Conservation (phyloP, 2,888 invertebrate genomes). For the Dasypolia templi region DNA sequence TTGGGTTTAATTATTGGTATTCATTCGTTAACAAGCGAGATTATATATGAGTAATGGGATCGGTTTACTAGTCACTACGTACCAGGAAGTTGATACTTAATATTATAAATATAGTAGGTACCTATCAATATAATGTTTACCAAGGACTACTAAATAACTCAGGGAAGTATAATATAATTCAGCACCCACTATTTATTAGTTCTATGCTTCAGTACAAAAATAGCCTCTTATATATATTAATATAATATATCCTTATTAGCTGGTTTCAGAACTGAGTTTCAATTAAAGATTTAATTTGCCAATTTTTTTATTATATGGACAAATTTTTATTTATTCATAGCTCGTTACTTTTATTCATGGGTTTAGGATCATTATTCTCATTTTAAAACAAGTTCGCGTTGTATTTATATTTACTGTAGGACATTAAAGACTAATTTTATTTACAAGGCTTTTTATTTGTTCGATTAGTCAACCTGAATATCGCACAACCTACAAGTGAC, state of each 20-base stretch:
- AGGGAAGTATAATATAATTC: neutral
- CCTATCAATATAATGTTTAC: neutral
- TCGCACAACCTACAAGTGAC: neutral
- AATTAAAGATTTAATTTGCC: neutral
- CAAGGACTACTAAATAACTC: neutral
- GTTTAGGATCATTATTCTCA: neutral
- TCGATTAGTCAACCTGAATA: neutral
- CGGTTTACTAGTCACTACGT: neutral
- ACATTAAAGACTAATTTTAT: neutral
- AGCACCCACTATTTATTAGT: neutral
- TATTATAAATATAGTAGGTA: neutral
- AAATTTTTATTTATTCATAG: neutral
- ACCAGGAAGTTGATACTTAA: slow-evolving; percentile 5
- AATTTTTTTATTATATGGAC: neutral
- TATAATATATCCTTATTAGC: too few relatives aligned
- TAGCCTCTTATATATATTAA: too few relatives aligned
- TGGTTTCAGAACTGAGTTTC: neutral
- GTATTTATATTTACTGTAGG: neutral
- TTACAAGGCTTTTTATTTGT: neutral
- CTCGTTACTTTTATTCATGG: neutral
- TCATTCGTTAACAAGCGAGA: slow-evolving; percentile 15
- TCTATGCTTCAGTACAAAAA: neutral
- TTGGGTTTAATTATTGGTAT: slow-evolving; percentile 13
- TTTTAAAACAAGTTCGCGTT: neutral
- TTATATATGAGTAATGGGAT: slow-evolving; percentile 19